phyloP scores from a whole-genome alignment of 2,797 vertebrate species.

The Cichlasoma orientale region DNA sequence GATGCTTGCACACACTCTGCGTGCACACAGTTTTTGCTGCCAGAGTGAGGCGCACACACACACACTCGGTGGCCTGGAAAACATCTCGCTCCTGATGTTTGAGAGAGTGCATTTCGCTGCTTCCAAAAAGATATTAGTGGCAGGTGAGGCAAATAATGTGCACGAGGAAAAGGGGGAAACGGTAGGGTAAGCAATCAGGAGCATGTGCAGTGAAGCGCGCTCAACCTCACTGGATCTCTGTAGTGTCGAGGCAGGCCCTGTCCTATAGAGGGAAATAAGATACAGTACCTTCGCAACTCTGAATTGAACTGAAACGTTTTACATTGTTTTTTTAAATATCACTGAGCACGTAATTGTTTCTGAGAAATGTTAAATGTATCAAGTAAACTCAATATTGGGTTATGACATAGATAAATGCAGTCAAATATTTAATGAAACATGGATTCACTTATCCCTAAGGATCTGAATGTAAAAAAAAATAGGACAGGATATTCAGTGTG shows the following conservation, averaged over 20 bases:
- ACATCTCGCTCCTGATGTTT: constrained; percentile 16
- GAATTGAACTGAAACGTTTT: background rate
- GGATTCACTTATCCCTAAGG: background rate
- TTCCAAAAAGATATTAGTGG: constrained; percentile 4
- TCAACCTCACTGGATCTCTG: background rate
- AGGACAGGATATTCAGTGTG: background rate
- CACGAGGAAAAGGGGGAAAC: background rate
- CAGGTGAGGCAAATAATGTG: constrained; percentile 1
- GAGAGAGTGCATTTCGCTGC: constrained; percentile 35
- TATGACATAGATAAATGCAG: background rate
- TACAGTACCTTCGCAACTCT: background rate
- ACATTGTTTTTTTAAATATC: background rate
- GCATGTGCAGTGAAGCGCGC: background rate
- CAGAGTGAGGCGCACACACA: background rate
- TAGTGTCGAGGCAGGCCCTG: background rate
- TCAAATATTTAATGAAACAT: background rate
- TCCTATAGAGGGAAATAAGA: background rate
- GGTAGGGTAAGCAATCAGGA: background rate
- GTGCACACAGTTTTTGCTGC: background rate
- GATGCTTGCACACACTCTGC: background rate
- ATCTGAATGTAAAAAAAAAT: background rate
- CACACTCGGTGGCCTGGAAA: constrained; percentile 10
- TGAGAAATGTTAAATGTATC: background rate
- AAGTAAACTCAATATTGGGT: background rate
- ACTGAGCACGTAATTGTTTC: background rate